Conservation (phyloP, 2,797 vertebrate genomes). For the Diglossa cyanea region DNA sequence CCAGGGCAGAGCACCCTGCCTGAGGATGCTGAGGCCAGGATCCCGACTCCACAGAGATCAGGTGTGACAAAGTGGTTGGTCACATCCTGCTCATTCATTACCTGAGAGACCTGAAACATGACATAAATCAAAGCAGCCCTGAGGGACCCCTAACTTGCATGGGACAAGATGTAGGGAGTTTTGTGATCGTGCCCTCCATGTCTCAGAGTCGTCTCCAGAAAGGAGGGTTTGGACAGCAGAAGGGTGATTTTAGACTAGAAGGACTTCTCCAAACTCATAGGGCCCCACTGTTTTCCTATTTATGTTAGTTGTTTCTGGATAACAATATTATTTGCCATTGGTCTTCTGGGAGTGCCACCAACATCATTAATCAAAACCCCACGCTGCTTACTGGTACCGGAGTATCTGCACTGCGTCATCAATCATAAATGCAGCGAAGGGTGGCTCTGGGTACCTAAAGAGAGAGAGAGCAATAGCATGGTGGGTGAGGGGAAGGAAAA, state of each 20-base stretch:
- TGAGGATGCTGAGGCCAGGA: background rate
- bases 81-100: background rate
- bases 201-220: background rate
- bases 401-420: conserved; percentile 84
- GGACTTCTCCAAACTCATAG: background rate
- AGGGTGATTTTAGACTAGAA: background rate
- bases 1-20: background rate
- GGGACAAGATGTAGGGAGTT: background rate
- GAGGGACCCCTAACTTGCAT: background rate
- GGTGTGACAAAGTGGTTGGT: background rate
- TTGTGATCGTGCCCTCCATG: rapidly evolving
- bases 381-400: conserved; percentile 69
- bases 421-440: conserved; percentile 86
- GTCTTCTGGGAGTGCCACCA: conserved; percentile 76
- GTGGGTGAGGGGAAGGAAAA: conserved; percentile 78
- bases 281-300: conserved; percentile 12
- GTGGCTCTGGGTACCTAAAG: conserved; percentile 76
- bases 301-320: conserved; percentile 68
- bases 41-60: rapidly evolving
- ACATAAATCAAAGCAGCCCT: background rate
- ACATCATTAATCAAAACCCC: conserved; percentile 82
- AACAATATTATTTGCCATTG: conserved; percentile 74
- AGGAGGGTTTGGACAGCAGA: background rate
- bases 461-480: conserved; percentile 79
- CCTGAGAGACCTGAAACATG: background rate